A percentile compares a stretch with the other conserved stretches of the same genome.
Conservation (phyloP, 2,797 vertebrate genomes). For the Hydrophis major region DNA sequence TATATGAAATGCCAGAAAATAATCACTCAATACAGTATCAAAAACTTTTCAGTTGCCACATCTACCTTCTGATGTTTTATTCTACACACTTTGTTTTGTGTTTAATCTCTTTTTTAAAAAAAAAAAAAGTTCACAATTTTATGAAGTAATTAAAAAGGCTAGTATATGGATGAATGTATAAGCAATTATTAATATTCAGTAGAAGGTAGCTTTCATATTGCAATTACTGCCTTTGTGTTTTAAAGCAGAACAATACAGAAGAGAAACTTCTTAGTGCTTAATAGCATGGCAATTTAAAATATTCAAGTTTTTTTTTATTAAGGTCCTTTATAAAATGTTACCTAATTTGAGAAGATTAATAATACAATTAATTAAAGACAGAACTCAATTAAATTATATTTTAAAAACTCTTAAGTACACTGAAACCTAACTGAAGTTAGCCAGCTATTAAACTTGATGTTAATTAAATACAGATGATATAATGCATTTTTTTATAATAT, state of each 20-base stretch:
- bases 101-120: constrained; percentile 44
- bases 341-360: constrained; percentile 98
- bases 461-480: constrained; percentile 81
- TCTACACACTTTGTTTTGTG: constrained; percentile 39
- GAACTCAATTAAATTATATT: constrained; percentile 90
- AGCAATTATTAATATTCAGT: constrained; percentile 78
- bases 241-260: constrained; percentile 78
- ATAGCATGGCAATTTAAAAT: constrained; percentile 88
- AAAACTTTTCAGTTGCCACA: constrained; percentile 17
- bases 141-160: constrained; percentile 59
- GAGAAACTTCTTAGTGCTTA: constrained; percentile 77
- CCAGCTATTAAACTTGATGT: constrained; percentile 88
- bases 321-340: constrained; percentile 89
- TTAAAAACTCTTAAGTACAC: constrained; percentile 83
- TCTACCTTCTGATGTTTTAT: constrained; percentile 43
- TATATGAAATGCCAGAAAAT: constrained; percentile 38
- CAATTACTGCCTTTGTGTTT: constrained; percentile 78
- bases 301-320: constrained; percentile 86
- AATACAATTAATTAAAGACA: constrained; percentile 98
- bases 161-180: constrained; percentile 73
- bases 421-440: constrained; percentile 83
- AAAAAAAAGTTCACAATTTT: constrained; percentile 64
- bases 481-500: constrained; percentile 78
- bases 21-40: constrained; percentile 17
- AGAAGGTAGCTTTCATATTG: constrained; percentile 76